A percentile compares a stretch with the other conserved stretches of the same genome.
phyloP scores from a whole-genome alignment of 2,888 invertebrate species.

The Ectemnius cavifrons region DNA sequence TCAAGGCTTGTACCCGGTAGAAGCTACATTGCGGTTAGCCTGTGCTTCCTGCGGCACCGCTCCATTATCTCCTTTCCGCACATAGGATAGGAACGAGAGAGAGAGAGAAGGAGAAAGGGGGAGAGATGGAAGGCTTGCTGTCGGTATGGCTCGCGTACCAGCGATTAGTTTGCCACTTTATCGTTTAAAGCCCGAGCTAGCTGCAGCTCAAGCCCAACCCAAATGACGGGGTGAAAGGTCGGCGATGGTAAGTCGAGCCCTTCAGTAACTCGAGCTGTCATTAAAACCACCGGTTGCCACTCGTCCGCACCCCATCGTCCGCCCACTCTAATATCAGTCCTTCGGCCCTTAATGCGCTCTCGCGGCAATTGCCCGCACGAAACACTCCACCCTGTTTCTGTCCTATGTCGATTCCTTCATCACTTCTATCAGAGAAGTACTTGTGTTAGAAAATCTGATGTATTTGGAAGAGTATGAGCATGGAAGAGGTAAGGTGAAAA shows the following conservation, averaged over 20 bases:
- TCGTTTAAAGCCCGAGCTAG: constrained; percentile 63
- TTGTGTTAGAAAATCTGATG: too few relatives aligned
- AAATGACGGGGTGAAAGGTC: constrained; percentile 52
- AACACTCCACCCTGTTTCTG: too few relatives aligned
- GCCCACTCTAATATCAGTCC: constrained; percentile 16
- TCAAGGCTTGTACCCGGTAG: constrained; percentile 30
- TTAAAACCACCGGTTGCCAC: constrained; percentile 60
- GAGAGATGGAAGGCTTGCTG: background rate
- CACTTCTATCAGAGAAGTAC: too few relatives aligned
- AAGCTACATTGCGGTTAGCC: constrained; percentile 41
- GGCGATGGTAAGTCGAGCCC: constrained; percentile 50
- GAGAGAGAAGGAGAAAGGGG: background rate
- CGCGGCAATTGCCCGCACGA: too few relatives aligned
- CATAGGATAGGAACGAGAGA: constrained; percentile 29
- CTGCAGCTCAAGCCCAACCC: constrained; percentile 26
- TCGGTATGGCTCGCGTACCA: constrained; percentile 42
- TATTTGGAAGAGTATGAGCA: too few relatives aligned
- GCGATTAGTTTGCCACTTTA: constrained; percentile 67
- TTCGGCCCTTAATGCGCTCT: constrained; percentile 25
- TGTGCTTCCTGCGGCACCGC: constrained; percentile 43
- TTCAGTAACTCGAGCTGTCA: constrained; percentile 55
- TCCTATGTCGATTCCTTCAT: too few relatives aligned
- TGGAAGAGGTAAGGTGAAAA: too few relatives aligned
- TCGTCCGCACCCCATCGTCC: constrained; percentile 16
- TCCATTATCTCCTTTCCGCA: constrained; percentile 55